Percentiles rank a stretch among this genome's conserved stretches.
These are phyloP conservation scores for Hippoglossus stenolepis DNA, from an alignment of 2,113 vertebrate genomes.

Conservation along the genomic window DNA sequence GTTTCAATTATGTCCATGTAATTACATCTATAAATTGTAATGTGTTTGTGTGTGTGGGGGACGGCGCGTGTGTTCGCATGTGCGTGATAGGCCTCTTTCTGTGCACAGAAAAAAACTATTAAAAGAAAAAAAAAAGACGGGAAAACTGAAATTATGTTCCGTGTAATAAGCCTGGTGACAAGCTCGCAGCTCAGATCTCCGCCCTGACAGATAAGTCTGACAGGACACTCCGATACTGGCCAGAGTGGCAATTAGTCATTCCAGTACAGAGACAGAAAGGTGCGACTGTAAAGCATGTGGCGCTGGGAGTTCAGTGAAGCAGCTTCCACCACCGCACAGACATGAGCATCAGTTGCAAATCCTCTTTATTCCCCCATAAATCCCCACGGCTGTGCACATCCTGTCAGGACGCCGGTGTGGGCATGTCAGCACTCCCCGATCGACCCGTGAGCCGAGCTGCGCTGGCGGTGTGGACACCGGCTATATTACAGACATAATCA, in stretches of 20 bases:
- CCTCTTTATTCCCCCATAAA: constrained; percentile 82
- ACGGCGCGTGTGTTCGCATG: background rate
- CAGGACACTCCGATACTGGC: constrained; percentile 52
- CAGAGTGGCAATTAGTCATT: constrained; percentile 77
- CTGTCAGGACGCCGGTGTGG: constrained; percentile 71
- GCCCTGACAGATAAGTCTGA: constrained; percentile 40
- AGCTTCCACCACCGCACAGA: constrained; percentile 62
- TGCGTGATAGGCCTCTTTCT: constrained; percentile 23
- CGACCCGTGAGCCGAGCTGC: constrained; percentile 45
- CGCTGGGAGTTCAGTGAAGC: constrained; percentile 65
- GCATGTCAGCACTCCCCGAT: constrained; percentile 67
- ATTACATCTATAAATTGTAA: constrained; percentile 70
- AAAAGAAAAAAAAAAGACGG: constrained; percentile 44
- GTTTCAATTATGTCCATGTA: constrained; percentile 71
- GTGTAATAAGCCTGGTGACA: constrained; percentile 54
- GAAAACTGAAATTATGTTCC: constrained; percentile 46
- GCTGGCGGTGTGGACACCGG: constrained; percentile 57
- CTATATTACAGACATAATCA: constrained; percentile 74
- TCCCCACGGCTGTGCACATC: constrained; percentile 72
- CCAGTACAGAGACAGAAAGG: constrained; percentile 63
- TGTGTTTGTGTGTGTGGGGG: constrained; percentile 5
- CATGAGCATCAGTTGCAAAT: constrained; percentile 79
- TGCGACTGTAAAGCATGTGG: constrained; percentile 71
- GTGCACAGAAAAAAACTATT: constrained; percentile 42
- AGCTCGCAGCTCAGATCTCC: constrained; percentile 42